Conservation (phyloP, 2,888 invertebrate genomes). For the Sipha maydis region DNA sequence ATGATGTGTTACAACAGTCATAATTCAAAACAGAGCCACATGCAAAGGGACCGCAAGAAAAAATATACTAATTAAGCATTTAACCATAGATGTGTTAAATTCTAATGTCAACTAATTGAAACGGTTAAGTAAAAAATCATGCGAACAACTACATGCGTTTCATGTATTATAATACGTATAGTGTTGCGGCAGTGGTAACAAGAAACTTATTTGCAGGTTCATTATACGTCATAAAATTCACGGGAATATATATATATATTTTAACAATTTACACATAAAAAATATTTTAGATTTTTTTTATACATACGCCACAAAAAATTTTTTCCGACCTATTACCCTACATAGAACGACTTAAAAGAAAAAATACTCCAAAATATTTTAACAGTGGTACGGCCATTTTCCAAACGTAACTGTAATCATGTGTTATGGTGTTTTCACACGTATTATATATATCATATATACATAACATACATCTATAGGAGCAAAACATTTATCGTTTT, state of each 20-base stretch:
- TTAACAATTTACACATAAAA: neutral
- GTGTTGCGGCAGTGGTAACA: neutral
- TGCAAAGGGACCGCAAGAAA: neutral
- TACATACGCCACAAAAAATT: neutral
- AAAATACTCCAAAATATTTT: constrained; percentile 10
- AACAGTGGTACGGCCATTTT: neutral
- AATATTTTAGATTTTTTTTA: neutral
- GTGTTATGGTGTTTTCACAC: constrained; percentile 46
- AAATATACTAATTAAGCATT: constrained; percentile 44
- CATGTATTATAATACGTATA: neutral
- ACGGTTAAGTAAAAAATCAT: constrained; percentile 44
- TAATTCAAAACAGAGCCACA: constrained; percentile 48
- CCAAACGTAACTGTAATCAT: constrained; percentile 19
- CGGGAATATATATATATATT: neutral
- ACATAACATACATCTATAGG: neutral
- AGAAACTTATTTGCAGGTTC: neutral
- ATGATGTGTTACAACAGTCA: constrained; percentile 29
- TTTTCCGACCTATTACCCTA: constrained; percentile 25
- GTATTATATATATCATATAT: neutral
- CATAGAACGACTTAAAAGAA: neutral
- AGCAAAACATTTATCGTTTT: constrained; percentile 44
- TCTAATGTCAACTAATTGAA: constrained; percentile 43
- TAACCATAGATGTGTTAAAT: constrained; percentile 38
- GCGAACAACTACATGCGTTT: neutral
- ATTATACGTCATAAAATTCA: neutral